phyloP scores from a whole-genome alignment of 2,113 vertebrate species.

The Xyrauchen texanus region DNA sequence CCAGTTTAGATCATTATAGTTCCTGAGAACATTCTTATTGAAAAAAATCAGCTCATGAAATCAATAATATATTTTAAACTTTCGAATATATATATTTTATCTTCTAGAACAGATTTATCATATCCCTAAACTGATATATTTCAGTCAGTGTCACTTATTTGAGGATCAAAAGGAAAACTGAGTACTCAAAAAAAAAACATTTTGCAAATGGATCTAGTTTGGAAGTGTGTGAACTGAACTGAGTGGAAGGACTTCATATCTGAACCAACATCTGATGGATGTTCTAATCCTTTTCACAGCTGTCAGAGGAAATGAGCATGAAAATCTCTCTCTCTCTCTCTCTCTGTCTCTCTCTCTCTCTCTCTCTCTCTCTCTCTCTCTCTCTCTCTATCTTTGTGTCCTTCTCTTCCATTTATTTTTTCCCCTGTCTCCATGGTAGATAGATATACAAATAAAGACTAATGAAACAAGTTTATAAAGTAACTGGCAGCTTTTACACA shows the following conservation, averaged over 20 bases:
- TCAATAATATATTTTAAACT: constrained; percentile 1
- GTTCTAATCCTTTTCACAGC: constrained; percentile 3
- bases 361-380: background rate
- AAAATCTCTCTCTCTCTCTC: background rate
- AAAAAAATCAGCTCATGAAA: constrained; percentile 2
- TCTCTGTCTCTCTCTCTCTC: background rate
- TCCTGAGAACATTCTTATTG: background rate
- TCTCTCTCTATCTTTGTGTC: background rate
- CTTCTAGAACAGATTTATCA: too few relatives aligned
- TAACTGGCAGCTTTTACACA: background rate
- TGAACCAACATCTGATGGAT: background rate
- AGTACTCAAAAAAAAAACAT: background rate
- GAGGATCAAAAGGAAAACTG: background rate
- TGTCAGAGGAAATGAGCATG: background rate
- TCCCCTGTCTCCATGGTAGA: background rate
- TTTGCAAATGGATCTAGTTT: background rate
- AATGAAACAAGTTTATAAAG: background rate
- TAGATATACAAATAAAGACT: background rate
- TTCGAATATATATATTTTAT: too few relatives aligned
- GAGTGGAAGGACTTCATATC: background rate
- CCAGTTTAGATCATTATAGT: background rate
- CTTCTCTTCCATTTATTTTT: background rate
- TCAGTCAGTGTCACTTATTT: too few relatives aligned
- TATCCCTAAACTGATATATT: too few relatives aligned
- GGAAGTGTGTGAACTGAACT: background rate